phyloP scores from a whole-genome alignment of 2,888 invertebrate species.

The Cactoblastis cactorum region DNA sequence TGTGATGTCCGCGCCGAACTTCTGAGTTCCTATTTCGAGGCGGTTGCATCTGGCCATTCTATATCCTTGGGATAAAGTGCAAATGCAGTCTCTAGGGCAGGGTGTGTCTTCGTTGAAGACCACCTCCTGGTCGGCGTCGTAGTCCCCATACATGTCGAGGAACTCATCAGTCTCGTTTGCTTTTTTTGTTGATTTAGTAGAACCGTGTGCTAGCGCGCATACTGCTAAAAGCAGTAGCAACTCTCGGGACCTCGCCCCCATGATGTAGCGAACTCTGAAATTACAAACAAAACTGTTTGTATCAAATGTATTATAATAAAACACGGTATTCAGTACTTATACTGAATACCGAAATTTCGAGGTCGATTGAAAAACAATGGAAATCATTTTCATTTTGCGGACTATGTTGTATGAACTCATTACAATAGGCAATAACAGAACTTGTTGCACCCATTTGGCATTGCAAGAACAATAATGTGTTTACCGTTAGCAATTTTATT shows the following conservation, averaged over 20 bases:
- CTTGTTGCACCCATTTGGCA: constrained; percentile 29
- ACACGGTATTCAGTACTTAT: background rate
- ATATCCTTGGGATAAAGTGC: constrained; percentile 80
- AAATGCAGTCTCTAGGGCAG: constrained; percentile 82
- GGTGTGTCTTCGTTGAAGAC: constrained; percentile 71
- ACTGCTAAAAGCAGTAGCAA: constrained; percentile 71
- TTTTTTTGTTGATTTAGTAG: constrained; percentile 57
- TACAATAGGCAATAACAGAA: constrained; percentile 40
- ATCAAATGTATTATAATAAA: constrained; percentile 13
- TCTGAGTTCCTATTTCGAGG: constrained; percentile 82
- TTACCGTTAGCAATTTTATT: constrained; percentile 14
- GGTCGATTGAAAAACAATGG: constrained; percentile 41
- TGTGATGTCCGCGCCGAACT: constrained; percentile 82
- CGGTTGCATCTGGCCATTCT: constrained; percentile 83
- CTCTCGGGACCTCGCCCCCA: constrained; percentile 75
- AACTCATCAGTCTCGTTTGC: constrained; percentile 51
- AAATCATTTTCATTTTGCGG: constrained; percentile 24
- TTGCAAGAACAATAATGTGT: constrained; percentile 21
- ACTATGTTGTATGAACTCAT: constrained; percentile 17
- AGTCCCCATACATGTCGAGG: constrained; percentile 63
- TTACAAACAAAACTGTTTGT: constrained; percentile 30
- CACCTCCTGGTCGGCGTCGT: constrained; percentile 70
- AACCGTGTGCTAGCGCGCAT: constrained; percentile 61
- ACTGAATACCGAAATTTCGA: constrained; percentile 3
- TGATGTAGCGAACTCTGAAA: constrained; percentile 74